Percentiles rank a stretch among this genome's conserved stretches.
Conservation (phyloP, 1,140 invertebrate species). For the Cryptotermes secundus region DNA sequence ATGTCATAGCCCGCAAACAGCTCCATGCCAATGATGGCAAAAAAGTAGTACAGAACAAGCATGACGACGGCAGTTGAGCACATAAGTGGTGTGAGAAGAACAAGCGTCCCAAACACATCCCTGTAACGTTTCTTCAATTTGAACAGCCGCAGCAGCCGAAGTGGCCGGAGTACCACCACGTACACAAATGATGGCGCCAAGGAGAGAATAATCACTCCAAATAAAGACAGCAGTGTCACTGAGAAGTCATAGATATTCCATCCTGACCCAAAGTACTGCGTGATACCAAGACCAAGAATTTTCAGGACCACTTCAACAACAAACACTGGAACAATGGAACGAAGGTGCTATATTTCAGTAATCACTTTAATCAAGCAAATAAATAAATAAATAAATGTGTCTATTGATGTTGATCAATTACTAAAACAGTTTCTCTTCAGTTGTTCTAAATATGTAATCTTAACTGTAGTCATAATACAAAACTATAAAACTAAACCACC, state of each 20-base stretch:
- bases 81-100: conserved; percentile 71
- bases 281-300: conserved; percentile 70
- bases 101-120: conserved; percentile 86
- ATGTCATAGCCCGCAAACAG: conserved; percentile 75
- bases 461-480: too few species aligned
- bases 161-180: conserved; percentile 71
- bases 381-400: too few species aligned
- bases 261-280: conserved; percentile 72
- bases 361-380: too few species aligned
- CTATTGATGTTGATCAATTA: too few species aligned
- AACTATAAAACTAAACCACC: too few species aligned
- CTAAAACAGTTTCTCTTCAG: too few species aligned
- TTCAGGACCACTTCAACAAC: conserved; percentile 71
- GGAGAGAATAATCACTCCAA: conserved; percentile 64
- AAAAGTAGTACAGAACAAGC: conserved; percentile 87
- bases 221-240: conserved; percentile 66
- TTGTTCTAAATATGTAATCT: too few species aligned
- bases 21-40: conserved; percentile 91
- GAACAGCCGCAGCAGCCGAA: conserved; percentile 67
- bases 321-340: conserved; percentile 62
- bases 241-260: conserved; percentile 87
- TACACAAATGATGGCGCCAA: conserved; percentile 68
- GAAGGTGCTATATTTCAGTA: too few species aligned
- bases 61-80: conserved; percentile 79
- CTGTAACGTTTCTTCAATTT: conserved; percentile 84